Evolutionary conservation across 2,888 invertebrate genomes (phyloP).

Genomic region (Ennomos erosarius): DNA sequence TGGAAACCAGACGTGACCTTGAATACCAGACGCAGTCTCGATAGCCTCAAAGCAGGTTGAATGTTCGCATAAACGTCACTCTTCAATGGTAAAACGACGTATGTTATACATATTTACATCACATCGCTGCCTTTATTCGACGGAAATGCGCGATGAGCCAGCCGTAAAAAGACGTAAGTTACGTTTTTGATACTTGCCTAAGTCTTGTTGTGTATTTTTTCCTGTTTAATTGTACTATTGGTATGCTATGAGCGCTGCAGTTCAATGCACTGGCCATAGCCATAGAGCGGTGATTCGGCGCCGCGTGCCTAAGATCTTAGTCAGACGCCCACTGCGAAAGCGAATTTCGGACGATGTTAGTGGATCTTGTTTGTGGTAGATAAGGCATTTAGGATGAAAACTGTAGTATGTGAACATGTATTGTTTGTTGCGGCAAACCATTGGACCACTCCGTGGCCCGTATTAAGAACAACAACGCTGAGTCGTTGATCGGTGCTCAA

Average conservation of each 20-base stretch:
- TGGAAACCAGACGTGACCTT: slow-evolving; percentile 27
- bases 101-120: not conserved
- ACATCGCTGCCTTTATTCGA: slow-evolving; percentile 35
- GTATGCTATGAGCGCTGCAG: slow-evolving; percentile 51
- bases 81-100: slow-evolving; percentile 4
- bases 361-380: slow-evolving; percentile 8
- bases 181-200: too few relatives aligned
- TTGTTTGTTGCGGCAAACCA: too few relatives aligned
- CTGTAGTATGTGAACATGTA: too few relatives aligned
- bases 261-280: slow-evolving; percentile 47
- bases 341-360: slow-evolving; percentile 15
- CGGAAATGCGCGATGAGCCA: slow-evolving; percentile 1
- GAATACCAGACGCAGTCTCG: slow-evolving; percentile 17
- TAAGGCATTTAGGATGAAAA: slow-evolving; percentile 11
- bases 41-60: slow-evolving; percentile 22
- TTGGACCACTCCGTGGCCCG: too few relatives aligned
- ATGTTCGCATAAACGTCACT: slow-evolving; percentile 16
- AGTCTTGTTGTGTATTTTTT: slow-evolving; percentile 12
- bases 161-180: too few relatives aligned
- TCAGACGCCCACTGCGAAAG: slow-evolving; percentile 43
- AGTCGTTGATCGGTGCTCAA: too few relatives aligned
- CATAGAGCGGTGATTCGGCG: slow-evolving; percentile 38
- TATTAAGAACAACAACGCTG: too few relatives aligned
- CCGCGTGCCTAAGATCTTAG: slow-evolving; percentile 46
- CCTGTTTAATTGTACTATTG: slow-evolving; percentile 53